Percentiles rank a stretch among this genome's conserved stretches.
Conservation (phyloP, 2,113 vertebrate species). For the Orientallactaga bullata region DNA sequence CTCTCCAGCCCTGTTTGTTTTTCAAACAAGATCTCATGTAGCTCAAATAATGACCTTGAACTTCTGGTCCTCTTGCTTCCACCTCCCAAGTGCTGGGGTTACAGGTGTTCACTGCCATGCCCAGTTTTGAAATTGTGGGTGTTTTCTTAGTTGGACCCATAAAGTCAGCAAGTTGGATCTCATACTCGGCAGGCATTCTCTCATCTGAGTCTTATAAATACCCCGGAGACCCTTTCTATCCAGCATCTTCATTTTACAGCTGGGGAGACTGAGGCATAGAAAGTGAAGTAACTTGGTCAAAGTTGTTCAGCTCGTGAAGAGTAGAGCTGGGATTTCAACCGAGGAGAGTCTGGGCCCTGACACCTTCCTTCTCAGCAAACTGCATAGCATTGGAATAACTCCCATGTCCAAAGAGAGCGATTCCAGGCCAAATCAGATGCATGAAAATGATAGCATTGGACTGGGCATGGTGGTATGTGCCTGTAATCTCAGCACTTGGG, state of each 20-base stretch:
- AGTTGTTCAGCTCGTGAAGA: not conserved
- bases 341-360: no score
- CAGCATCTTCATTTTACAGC: not conserved
- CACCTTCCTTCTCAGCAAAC: no score
- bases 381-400: fast-evolving
- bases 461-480: not conserved
- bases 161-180: no score
- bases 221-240: not conserved
- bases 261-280: no score
- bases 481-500: no score
- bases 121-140: fast-evolving
- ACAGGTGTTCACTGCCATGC: not conserved
- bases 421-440: not conserved
- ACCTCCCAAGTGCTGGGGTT: no score
- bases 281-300: not conserved
- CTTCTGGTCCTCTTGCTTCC: no score
- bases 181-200: not conserved
- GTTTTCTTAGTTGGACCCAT: not conserved
- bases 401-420: not conserved
- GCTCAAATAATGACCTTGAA: no score
- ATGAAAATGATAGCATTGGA: not conserved
- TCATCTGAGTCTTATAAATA: not conserved
- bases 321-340: not conserved
- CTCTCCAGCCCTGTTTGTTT: no score
- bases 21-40: no score